Base-by-base conservation (phyloP, 1,140 invertebrate species). In the Drosophila erecta region DNA sequence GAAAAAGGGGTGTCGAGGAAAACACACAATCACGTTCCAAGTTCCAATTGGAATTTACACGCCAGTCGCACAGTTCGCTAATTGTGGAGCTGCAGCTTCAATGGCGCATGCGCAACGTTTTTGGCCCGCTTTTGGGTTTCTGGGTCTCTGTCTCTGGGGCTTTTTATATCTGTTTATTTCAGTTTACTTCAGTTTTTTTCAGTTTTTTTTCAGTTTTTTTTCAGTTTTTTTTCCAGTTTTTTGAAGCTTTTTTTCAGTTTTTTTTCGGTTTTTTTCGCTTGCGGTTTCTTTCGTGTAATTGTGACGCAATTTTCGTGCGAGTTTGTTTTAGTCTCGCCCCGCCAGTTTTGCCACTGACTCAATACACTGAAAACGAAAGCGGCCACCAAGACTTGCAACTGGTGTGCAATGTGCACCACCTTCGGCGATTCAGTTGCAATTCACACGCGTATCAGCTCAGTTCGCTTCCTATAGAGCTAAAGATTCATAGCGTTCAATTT, bases 261-360 rank as follows among this genome's bases (percentile, higher is more conserved):
- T 4, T 24, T 24, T 4, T 4, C 3, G 4, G 4, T 24, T 49
- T 49, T 49, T 15, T 71, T 54, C 55, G 69, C 65, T 74, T 86
- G 77, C 64, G 84, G 78, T 54, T 85, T 84, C 72, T 79, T 87
- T 83, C 80, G 83, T 86, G 83, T 87, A 83, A 87, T 46, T 79
- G 84, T 86, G 83, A 86, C 83, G 83, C 79, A 89, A 90, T 89
- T 73, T 56, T 71, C 60, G 76, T 70, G 81, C 71, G 75, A 72
- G 55, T 56, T 86, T 86, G 69, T 87, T 67, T 71, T 81, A 71
- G 81, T 74, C 54, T 87, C 65, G 78, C 74, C 40, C 55, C 67
- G 67, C 43, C 67, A 70, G 50, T 53, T 46, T 53, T 27, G 30
- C 64, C 15, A 44, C 65, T 75, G 61, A 76, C 51, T 79, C 61